These are phyloP conservation scores for Operophtera brumata DNA, from an alignment of 2,888 invertebrate species.

Conservation along the genomic window DNA sequence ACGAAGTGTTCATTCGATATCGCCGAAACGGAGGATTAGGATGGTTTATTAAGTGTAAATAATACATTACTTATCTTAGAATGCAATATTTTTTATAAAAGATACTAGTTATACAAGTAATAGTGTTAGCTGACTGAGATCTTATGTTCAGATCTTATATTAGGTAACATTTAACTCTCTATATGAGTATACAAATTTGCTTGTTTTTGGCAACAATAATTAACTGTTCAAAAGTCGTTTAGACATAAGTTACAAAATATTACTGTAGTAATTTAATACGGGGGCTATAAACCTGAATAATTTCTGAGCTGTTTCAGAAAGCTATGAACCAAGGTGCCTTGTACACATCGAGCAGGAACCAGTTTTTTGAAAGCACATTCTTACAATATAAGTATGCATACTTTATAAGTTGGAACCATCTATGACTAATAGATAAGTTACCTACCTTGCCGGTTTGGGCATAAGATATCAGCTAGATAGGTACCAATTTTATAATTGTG, in stretches of 20 bases:
- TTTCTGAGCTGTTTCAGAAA: neutral
- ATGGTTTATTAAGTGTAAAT: conserved; percentile 49
- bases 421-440: neutral
- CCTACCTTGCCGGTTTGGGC: conserved; percentile 15
- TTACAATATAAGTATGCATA: neutral
- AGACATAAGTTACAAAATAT: no score
- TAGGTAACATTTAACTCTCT: neutral
- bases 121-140: conserved; percentile 38
- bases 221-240: no score
- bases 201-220: neutral
- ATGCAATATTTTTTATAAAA: conserved; percentile 55
- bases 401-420: neutral
- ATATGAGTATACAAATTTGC: neutral
- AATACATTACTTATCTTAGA: conserved; percentile 31
- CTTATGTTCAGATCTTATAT: conserved; percentile 40
- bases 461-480: conserved; percentile 39
- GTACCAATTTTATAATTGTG: conserved; percentile 36
- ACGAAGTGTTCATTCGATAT: conserved; percentile 27
- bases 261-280: no score
- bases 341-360: conserved; percentile 5
- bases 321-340: conserved; percentile 8
- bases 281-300: no score
- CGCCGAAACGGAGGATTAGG: conserved; percentile 25
- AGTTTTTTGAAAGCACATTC: neutral
- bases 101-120: conserved; percentile 31